Evolutionary conservation across 2,888 invertebrate genomes (phyloP).

Genomic region (Anthophora plumipes): DNA sequence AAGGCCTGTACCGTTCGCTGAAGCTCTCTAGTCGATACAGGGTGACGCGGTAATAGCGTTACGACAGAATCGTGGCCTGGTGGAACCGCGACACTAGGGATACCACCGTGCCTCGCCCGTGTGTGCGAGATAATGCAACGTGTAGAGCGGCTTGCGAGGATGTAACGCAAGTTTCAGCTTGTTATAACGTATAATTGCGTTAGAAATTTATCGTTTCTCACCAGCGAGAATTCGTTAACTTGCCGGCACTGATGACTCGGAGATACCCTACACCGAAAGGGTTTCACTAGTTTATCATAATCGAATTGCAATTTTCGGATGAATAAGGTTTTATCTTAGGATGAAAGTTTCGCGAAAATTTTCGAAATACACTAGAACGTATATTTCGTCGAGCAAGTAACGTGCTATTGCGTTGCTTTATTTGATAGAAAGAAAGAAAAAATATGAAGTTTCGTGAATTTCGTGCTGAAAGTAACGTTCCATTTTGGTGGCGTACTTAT

Average conservation of each 20-base stretch:
- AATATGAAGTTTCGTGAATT: too few relatives aligned
- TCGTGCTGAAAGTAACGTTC: background rate
- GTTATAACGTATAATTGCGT: constrained; percentile 36
- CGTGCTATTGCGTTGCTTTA: too few relatives aligned
- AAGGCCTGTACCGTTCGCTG: constrained; percentile 31
- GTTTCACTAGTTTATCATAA: background rate
- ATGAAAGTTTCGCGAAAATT: background rate
- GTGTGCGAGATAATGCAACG: constrained; percentile 37
- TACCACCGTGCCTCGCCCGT: background rate
- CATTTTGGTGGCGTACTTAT: background rate
- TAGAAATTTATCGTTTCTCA: constrained; percentile 36
- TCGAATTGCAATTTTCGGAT: constrained; percentile 13
- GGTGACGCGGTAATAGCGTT: constrained; percentile 57
- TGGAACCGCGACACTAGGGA: background rate
- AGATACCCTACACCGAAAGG: constrained; percentile 22
- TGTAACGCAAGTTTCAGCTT: constrained; percentile 25
- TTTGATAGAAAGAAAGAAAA: too few relatives aligned
- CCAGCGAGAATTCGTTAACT: constrained; percentile 34
- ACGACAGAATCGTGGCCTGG: constrained; percentile 39
- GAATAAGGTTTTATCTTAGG: too few relatives aligned
- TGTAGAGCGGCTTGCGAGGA: constrained; percentile 24
- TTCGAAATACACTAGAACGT: background rate
- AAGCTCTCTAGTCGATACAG: constrained; percentile 53
- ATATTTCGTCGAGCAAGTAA: background rate
- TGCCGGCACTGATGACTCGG: constrained; percentile 5